Base-by-base conservation (phyloP, 2,113 vertebrate species). In the Malurus melanocephalus region DNA sequence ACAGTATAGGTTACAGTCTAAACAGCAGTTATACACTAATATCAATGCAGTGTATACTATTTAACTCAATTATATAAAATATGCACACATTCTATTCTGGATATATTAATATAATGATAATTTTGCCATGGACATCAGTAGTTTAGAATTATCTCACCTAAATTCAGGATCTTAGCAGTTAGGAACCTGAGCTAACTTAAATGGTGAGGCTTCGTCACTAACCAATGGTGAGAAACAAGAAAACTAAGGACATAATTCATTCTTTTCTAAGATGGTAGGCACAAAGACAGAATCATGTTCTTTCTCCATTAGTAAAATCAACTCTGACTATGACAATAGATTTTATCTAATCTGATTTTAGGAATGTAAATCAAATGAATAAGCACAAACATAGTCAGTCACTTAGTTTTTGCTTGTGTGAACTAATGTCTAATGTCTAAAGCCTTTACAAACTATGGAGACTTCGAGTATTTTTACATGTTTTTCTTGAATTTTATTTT, bases 281-380 rank as follows among this genome's bases (percentile, higher is more conserved):
- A 64, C 28, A 75, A 10, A 92, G 40, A 60, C 45, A 81, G 23
- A 80, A 73, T 57, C 42, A 75, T 61, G 38, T 18, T 67, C 16
- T 76, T 87, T 64, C 46, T 76, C 51, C 38, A 65, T 7, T 24
- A 38, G 30, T 21, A 26, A 22, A 87, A 56, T 68, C 76, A 65
- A 60, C 27, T 71, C 45, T 52, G 11, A 49, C 24, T 69, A 65
- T 32, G 51, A 89, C 35, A 48, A 80, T 56, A 59, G 61, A 71
- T 80, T 86, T 62, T 51, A 86, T 64, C 28, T 84, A 71, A 83
- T 45, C 52, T 88, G 59, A 88, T 93, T 93, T 89, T 65, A 89
- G 19, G 27, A 72, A 60, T 26, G 38, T 53, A 89, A 93, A 75
- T 60, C 10, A 74, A 78, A 35, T 48, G 24, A 83, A 86, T 81